Evolutionary conservation across 2,113 vertebrate species (phyloP), one percentile per base, ranked within the genome.

Genomic region (Pachycephala philippinensis): DNA sequence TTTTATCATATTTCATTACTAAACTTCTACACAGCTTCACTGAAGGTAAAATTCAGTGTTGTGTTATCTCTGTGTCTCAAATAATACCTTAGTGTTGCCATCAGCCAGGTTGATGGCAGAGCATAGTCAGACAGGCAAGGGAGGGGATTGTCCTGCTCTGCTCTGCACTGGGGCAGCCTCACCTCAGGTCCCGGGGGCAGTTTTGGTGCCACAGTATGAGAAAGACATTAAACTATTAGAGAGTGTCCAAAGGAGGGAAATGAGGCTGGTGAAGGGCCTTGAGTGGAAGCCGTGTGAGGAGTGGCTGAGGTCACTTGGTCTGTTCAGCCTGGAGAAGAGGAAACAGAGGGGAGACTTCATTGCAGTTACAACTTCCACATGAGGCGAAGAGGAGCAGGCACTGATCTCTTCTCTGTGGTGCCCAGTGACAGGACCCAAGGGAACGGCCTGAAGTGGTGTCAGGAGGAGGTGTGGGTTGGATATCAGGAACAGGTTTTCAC

Each of bases 91-190:
- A 42, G 4, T 37, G 33, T 81, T 59, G 19, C 33, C 33, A 37
- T 7, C 10, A 56, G 23, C 15, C 18, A n/a, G 39, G 7, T 3
- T 26, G 6, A 16, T 59, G 33, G 28, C 15, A 18, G 7, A 60
- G 13, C 20, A 60, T n/a, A 0, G 0, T 19, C 45, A 82, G 28
- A 27, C 0, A 0, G 44, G 22, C 10, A 22, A 65, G 44, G 5
- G 37, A 65, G 22, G 33, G 39, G 22, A 52, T 44, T 74, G 8
- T 81, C 8, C 50, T 2, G 3, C 42, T 64, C 49, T 80, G 15
- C 42, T 65, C 52, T 52, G 59, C 1, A 0, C 35, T 50, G 14
- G 9, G 15, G 11, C 0, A 0, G 17, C 22, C 10, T 65, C 68
- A 44, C 4, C 50, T 57, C 20, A n/a, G n/a, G n/a, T n/a, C n/a